Evolutionary conservation across 2,113 vertebrate genomes (phyloP), one percentile per base, ranked within the genome.

Genomic region (Panurus biarmicus): DNA sequence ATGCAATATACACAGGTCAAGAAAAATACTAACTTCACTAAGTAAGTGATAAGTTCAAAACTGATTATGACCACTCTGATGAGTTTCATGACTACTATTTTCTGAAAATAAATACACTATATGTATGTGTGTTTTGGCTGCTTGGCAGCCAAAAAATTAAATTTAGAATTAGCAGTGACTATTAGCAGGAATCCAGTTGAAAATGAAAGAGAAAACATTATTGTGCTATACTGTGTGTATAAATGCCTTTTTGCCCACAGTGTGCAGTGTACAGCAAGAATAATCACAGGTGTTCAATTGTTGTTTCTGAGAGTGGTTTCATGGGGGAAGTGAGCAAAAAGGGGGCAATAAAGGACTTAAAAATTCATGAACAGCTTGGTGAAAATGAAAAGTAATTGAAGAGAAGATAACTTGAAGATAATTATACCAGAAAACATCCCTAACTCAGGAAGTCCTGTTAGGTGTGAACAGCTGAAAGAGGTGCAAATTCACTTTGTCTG

Each of bases 291-390:
- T 20, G 29, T 65, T 70, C 31, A 48, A 16, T 6, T 48, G 5
- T 7, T 73, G 36, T 53, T 79, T 62, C 75, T 72, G 14, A 62
- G 19, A 53, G 20, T 17, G 80, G 26, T 53, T 67, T 56, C 28
- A 24, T 4, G 4, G 15, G 12, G 1, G 4, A 21, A 5, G 3
- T 31, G n/a, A 60, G 4, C 5, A 62, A 50, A 64, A 40, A 10
- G 7, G 10, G 33, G 7, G 29, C 7, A 57, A 66, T 12, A 35
- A 38, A 15, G 14, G 25, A 17, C 25, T 67, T 75, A 66, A 85
- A 69, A 82, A 31, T 16, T 71, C n/a, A 89, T 14, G 0, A 85
- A 47, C 5, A 77, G 28, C 22, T 80, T 60, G 28, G 10, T 62
- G 35, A 84, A 89, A 80, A 67, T 14, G 1, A 14, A 48, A 21